Base-by-base conservation (phyloP, 2,113 vertebrate species). In the Eubucco bourcierii region DNA sequence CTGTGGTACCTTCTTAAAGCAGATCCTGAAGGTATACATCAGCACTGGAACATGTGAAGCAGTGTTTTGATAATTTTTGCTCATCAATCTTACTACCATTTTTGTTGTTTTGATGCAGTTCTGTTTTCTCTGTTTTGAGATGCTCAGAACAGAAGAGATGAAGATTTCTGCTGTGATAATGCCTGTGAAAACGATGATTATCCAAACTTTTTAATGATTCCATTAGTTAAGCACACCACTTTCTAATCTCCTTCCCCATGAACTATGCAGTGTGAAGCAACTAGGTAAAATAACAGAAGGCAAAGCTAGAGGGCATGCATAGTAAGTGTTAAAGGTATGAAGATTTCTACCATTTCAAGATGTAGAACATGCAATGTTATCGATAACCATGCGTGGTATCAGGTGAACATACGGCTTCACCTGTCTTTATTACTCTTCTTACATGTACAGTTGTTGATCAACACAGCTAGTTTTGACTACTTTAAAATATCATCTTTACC, bases 221-320 rank as follows among this genome's bases (percentile, higher is more conserved):
- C 28, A 53, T 90, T 90, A 88, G 74, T 78, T 83, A 93, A 86
- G 20, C 37, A 55, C 44, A 86, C 28, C 7, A 29, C 63, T 86
- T 91, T 84, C 44, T 33, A 77, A 16, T 52, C 53, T 82, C 27
- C 18, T 90, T 86, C 41, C 11, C 44, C 31, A 63, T 90, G 71
- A 95, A 95, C 84, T 89, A 89, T 50, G 50, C 59, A 87, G 29
- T 28, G 23, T 55, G 50, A 88, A 88, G 33, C 34, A 89, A 39
- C 19, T 58, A 28, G 79, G 25, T 79, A 73, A 79, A 75, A 79
- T 44, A 81, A 53, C 13, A 79, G 71, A 81, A 88, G 24, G 39
- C 34, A 94, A 50, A 70, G 44, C 44, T 84, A 2, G 2, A 84
- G 50, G 78, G 68, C 50, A 11, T 72, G 18, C 27, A 8, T 23